Base-by-base conservation (phyloP, 2,113 vertebrate genomes). In the Callospermophilus lateralis region DNA sequence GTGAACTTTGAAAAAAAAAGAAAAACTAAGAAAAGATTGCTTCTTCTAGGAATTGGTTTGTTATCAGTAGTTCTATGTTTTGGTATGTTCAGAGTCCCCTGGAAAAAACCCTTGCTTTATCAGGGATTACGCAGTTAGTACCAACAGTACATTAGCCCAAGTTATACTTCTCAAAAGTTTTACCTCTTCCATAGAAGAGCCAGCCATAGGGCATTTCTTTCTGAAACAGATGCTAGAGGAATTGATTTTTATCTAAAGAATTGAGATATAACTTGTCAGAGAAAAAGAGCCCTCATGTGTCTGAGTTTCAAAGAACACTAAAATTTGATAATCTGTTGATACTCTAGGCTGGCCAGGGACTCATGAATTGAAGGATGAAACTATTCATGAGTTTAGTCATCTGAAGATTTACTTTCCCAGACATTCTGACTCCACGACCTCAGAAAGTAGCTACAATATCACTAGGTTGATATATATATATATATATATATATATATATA, bases 291-390 rank as follows among this genome's bases (percentile, higher is more conserved):
- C 58, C 92, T 32, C 68, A 34, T 74, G 9, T 73, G 16, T 93
- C 17, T 81, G 39, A 77, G 79, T 95, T 87, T 88, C 72, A 91
- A 68, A 76, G 77, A 84, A 39, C 17, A 93, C 55, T 88, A 48
- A 85, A 48, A 65, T 90, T 4, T 72, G 45, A 83, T 65, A 91
- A 90, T 37, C 55, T 81, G 24, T 67, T 89, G 53, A 19, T 73
- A 84, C 3, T 83, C 55, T 83, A 58, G 84, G 51, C 16, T 94
- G 70, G 45, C 28, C 19, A 72, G 42, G 20, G 39, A 39, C 61
- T 89, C 77, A 73, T 42, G 28, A 93, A 90, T 37, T 84, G 42
- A 89, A 63, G 45, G 85, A 73, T 79, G 81, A 95, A 91, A 93
- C 28, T 65, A 77, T 63, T 84, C 4, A 67, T 4, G 32, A 87